Evolutionary conservation across 2,113 vertebrate genomes (phyloP).

Genomic region (Peucedramus taeniatus): DNA sequence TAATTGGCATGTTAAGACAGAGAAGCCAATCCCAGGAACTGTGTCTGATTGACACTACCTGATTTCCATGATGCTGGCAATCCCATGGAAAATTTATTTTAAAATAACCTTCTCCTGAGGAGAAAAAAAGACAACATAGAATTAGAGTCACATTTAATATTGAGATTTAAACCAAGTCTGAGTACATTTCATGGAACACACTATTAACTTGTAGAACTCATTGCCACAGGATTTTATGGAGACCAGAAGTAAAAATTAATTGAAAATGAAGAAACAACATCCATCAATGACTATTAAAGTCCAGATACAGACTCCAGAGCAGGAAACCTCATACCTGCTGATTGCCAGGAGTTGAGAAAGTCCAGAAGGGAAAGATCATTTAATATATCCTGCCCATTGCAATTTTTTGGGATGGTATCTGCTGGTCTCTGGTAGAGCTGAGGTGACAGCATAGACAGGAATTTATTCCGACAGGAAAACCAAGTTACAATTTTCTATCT

Average conservation of each 20-base stretch:
- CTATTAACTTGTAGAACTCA: constrained; percentile 22
- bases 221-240: constrained; percentile 14
- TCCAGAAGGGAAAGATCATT: constrained; percentile 19
- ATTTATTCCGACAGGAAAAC: neutral
- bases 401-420: neutral
- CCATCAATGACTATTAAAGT: constrained; percentile 1
- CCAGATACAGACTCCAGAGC: constrained; percentile 26
- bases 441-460: neutral
- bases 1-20: neutral
- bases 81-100: neutral
- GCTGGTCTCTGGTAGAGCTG: neutral
- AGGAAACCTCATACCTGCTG: constrained; percentile 42
- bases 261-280: constrained; percentile 3
- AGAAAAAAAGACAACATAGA: neutral
- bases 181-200: neutral
- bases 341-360: constrained; percentile 23
- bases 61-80: neutral
- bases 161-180: neutral
- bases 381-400: neutral
- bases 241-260: constrained; percentile 7
- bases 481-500: neutral
- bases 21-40: neutral
- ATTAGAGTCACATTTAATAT: neutral
- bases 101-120: neutral
- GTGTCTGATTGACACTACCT: neutral